A percentile compares a stretch with the other conserved stretches of the same genome.
Conservation (phyloP, 1,140 invertebrate genomes). For the Telenomus remus region DNA sequence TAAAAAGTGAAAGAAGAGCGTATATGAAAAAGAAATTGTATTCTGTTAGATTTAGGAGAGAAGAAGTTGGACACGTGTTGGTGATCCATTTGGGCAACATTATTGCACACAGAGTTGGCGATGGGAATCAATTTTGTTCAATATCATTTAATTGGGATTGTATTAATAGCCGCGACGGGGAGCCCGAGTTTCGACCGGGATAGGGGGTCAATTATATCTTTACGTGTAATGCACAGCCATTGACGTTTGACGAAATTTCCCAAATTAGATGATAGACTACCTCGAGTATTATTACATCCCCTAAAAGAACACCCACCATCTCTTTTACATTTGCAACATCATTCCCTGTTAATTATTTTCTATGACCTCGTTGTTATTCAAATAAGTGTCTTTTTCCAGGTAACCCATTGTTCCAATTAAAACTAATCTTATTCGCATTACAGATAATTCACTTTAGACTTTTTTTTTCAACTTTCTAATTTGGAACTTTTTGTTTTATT, state of each 20-base stretch:
- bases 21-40: background rate
- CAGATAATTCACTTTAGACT: too few species aligned
- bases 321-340: too few species aligned
- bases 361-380: too few species aligned
- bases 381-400: too few species aligned
- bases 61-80: conserved; percentile 5
- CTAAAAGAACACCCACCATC: background rate
- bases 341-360: too few species aligned
- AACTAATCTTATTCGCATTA: too few species aligned
- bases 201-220: conserved; percentile 21
- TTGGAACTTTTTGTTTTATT: too few species aligned
- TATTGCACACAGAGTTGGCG: conserved; percentile 23
- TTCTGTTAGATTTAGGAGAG: too few species aligned
- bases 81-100: conserved; percentile 20
- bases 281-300: conserved; percentile 2
- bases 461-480: too few species aligned
- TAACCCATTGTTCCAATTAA: too few species aligned
- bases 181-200: conserved; percentile 12
- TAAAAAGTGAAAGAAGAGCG: background rate
- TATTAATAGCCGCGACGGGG: conserved; percentile 49
- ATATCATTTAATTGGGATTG: conserved; percentile 56
- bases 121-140: conserved; percentile 60
- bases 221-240: conserved; percentile 27
- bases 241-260: conserved; percentile 31
- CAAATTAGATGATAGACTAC: conserved; percentile 32